Percentiles rank a stretch among this genome's conserved stretches.
Evolutionary conservation across 2,888 invertebrate species (phyloP).

Genomic region (Stomorhina lunata): DNA sequence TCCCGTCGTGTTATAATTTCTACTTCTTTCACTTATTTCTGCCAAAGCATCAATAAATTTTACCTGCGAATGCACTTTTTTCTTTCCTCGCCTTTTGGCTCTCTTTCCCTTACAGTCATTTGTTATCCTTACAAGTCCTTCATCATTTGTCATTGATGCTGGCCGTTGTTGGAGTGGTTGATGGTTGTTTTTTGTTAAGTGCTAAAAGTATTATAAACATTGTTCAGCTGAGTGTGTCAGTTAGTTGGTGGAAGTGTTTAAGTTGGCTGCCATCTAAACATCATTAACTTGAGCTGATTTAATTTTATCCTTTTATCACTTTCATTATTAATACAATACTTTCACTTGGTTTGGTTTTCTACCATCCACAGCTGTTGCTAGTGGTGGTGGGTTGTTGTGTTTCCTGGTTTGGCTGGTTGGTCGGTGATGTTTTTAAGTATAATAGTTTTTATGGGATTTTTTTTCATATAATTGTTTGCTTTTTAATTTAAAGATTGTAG

Average conservation of each 20-base stretch:
- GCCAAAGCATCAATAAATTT: conserved; percentile 11
- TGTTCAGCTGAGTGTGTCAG: background rate
- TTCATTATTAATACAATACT: conserved; percentile 64
- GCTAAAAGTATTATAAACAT: conserved; percentile 6
- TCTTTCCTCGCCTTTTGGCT: conserved; percentile 5
- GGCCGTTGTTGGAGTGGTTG: conserved; percentile 33
- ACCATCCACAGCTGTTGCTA: conserved; percentile 28
- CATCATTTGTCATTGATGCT: conserved; percentile 58
- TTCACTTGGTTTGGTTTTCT: conserved; percentile 60
- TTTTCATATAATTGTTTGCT: background rate
- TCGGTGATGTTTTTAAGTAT: conserved; percentile 1
- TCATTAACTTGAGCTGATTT: conserved; percentile 63
- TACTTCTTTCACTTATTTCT: background rate
- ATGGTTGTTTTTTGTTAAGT: conserved; percentile 42
- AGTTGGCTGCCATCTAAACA: conserved; percentile 46
- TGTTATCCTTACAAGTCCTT: conserved; percentile 22
- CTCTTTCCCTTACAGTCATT: background rate
- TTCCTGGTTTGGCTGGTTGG: background rate
- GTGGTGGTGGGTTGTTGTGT: conserved; percentile 9
- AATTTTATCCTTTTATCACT: conserved; percentile 64
- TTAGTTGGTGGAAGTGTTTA: conserved; percentile 11
- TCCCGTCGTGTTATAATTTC: conserved; percentile 44
- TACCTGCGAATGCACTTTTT: background rate
- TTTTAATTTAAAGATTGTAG: no score
- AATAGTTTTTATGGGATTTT: background rate